Conservation (phyloP, 2,888 invertebrate genomes). For the Leptothorax acervorum region DNA sequence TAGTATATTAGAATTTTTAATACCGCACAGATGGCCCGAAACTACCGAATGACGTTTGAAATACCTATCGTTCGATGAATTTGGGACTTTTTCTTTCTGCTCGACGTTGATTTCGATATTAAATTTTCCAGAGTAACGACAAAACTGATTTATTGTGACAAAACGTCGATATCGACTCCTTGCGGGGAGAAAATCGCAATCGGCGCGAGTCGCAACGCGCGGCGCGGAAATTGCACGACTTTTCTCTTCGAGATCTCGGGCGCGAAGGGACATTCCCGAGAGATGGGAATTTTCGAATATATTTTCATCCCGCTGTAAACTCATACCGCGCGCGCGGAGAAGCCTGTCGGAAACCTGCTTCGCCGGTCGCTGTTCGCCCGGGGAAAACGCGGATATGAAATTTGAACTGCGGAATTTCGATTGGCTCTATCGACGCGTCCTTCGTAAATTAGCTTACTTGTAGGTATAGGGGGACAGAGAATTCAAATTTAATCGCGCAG, state of each 20-base stretch:
- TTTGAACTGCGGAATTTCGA: slow-evolving; percentile 74
- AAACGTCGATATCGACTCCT: slow-evolving; percentile 42
- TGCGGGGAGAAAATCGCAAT: slow-evolving; percentile 22
- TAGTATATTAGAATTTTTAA: slow-evolving; percentile 10
- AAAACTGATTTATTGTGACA: slow-evolving; percentile 52
- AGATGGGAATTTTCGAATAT: slow-evolving; percentile 52
- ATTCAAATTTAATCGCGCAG: slow-evolving; percentile 77
- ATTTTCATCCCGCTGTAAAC: slow-evolving; percentile 47
- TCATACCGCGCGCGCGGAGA: slow-evolving; percentile 18
- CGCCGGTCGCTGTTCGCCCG: slow-evolving; percentile 4
- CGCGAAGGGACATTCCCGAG: slow-evolving; percentile 37
- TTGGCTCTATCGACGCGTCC: slow-evolving; percentile 72
- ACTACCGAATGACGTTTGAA: neutral
- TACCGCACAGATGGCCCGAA: neutral
- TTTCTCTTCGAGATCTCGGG: slow-evolving; percentile 27
- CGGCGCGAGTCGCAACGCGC: slow-evolving; percentile 13
- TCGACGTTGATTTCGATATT: slow-evolving; percentile 45
- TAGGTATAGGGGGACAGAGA: slow-evolving; percentile 62
- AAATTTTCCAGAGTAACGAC: slow-evolving; percentile 42
- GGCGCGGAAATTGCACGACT: slow-evolving; percentile 47
- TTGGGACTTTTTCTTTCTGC: neutral
- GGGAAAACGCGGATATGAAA: slow-evolving; percentile 64
- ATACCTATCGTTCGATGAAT: slow-evolving; percentile 11
- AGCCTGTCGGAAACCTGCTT: slow-evolving; percentile 33
- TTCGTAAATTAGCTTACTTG: slow-evolving; percentile 68